Evolutionary conservation across 2,113 vertebrate species (phyloP), one percentile per base, ranked within the genome.

Genomic region (Pogona vitticeps): DNA sequence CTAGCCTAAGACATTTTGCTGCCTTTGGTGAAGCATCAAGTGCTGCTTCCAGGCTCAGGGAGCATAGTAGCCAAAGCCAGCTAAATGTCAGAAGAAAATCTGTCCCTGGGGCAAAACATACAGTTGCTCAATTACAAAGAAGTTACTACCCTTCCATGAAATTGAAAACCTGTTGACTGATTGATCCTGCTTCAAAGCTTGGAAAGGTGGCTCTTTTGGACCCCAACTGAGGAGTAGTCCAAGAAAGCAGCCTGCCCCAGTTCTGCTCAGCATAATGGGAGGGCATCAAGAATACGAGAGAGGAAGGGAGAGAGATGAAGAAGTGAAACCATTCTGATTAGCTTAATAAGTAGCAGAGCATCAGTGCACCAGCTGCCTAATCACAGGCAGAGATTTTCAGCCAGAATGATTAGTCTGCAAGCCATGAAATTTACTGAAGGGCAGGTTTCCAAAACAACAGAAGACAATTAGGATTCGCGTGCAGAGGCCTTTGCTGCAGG

Each of bases 371-470:
- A 38, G 33, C 67, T 70, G 65, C 33, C n/a, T 38, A 68, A 78
- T 77, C 65, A n/a, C n/a, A 8, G 26, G 46, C 81, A 68, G 6
- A 38, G 33, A 40, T 79, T 79, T 79, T 59, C 65, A 71, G 77
- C 76, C 76, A 79, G 76, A 86, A 59, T 26, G 33, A 31, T 78
- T 42, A 78, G 59, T 17, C 33, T 40, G 17, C 40, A 52, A 40
- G 58, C 71, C 26, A 76, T 28, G 36, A 75, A 84, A 84, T 75
- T 40, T 40, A 71, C 76, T 71, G 10, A 7, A 58, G 63, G 76
- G 76, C 84, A 80, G 14, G 28, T 17, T 71, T 86, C 84, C 46
- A 71, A 71, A 71, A n/a, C 56, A 61, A 26, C 52, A 86, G 84
- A 72, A 86, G 84, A 72, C 84, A 79, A 86, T 80, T 71, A 71